These are phyloP conservation scores for Fregata magnificens DNA, from an alignment of 2,113 vertebrate genomes.

Conservation along the genomic window DNA sequence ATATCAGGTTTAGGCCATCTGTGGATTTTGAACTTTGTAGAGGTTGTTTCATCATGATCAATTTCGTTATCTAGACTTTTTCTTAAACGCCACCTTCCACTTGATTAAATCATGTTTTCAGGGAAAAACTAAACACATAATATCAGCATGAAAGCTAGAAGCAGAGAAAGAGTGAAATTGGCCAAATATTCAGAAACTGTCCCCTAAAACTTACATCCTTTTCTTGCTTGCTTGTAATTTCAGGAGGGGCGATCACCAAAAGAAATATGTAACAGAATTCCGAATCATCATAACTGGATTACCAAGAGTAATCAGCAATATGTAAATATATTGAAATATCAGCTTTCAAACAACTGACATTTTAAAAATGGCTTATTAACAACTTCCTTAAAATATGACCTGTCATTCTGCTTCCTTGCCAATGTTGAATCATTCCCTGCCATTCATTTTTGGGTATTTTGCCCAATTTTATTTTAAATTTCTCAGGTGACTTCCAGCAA, in stretches of 20 bases:
- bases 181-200: not conserved
- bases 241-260: not conserved
- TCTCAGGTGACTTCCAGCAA: not conserved
- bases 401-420: not conserved
- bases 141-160: not conserved
- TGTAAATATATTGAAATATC: not conserved
- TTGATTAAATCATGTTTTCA: not conserved
- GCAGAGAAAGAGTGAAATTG: not conserved
- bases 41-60: slow-evolving; percentile 28
- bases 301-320: not conserved
- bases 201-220: not conserved
- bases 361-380: not conserved
- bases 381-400: not conserved
- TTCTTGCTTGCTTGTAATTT: not conserved
- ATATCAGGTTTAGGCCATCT: slow-evolving; percentile 3
- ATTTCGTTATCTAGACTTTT: not conserved
- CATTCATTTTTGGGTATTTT: not conserved
- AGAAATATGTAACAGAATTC: not conserved
- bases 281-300: not conserved
- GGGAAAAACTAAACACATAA: not conserved
- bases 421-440: not conserved
- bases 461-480: not conserved
- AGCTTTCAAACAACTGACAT: not conserved
- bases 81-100: not conserved
- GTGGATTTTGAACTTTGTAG: slow-evolving; percentile 31